Conservation (phyloP, 2,888 invertebrate species). For the Dione vanillae region DNA sequence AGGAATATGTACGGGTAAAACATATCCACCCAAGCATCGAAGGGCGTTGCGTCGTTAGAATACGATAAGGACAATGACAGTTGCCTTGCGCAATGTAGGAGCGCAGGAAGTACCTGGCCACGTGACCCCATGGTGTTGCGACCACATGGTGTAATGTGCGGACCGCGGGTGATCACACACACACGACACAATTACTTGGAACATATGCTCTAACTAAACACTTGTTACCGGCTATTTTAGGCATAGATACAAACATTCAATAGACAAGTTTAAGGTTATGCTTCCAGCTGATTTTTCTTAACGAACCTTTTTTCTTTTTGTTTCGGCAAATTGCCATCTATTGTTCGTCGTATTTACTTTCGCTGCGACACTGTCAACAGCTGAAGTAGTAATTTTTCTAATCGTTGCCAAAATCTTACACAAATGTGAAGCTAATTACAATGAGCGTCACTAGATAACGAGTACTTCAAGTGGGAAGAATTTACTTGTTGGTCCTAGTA, state of each 20-base stretch:
- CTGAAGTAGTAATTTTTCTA: slow-evolving; percentile 32
- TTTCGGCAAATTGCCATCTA: slow-evolving; percentile 41
- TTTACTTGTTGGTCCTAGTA: neutral
- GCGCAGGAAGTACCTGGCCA: slow-evolving; percentile 73
- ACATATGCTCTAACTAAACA: slow-evolving; percentile 63
- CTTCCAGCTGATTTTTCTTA: slow-evolving; percentile 54
- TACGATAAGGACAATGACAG: slow-evolving; percentile 45
- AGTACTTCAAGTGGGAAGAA: slow-evolving; percentile 24
- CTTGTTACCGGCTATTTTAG: slow-evolving; percentile 57
- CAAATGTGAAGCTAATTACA: slow-evolving; percentile 27
- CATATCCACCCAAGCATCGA: slow-evolving; percentile 32
- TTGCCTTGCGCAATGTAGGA: slow-evolving; percentile 62
- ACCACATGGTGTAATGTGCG: slow-evolving; percentile 63
- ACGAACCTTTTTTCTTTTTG: slow-evolving; percentile 27
- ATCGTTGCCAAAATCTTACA: slow-evolving; percentile 31
- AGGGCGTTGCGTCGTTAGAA: slow-evolving; percentile 42
- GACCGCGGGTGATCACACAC: slow-evolving; percentile 58
- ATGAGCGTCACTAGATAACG: slow-evolving; percentile 10
- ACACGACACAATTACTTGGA: slow-evolving; percentile 55
- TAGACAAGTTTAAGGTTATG: slow-evolving; percentile 59
- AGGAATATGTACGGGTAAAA: slow-evolving; percentile 22
- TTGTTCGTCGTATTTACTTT: slow-evolving; percentile 30
- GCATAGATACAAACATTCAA: slow-evolving; percentile 40
- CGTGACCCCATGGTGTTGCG: slow-evolving; percentile 61
- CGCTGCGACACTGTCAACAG: slow-evolving; percentile 8